Percentiles rank a stretch among this genome's conserved stretches.
phyloP scores from a whole-genome alignment of 2,888 invertebrate genomes.

The Tetrapedia diversipes region DNA sequence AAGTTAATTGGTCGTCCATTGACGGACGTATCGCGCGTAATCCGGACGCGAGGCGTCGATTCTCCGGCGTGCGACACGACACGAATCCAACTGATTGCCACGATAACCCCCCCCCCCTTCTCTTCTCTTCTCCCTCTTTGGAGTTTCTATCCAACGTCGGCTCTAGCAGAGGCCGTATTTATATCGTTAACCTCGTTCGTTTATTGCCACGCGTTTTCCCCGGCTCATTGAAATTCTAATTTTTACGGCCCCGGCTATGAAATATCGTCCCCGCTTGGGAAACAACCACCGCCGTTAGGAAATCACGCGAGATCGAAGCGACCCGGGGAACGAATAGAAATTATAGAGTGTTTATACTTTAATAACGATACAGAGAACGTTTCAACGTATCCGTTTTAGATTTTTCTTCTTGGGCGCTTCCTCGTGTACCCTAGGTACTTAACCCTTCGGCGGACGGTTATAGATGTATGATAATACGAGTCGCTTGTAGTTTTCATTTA shows the following conservation, averaged over 20 bases:
- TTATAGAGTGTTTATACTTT: constrained; percentile 27
- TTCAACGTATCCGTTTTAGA: too few species aligned
- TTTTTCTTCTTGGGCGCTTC: too few species aligned
- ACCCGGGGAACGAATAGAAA: constrained; percentile 26
- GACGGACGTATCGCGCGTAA: constrained; percentile 74
- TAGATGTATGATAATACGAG: too few species aligned
- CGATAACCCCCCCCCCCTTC: constrained; percentile 46
- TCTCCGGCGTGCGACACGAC: constrained; percentile 43
- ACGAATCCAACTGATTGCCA: constrained; percentile 55
- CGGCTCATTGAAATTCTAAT: constrained; percentile 52
- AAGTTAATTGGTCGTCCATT: constrained; percentile 76
- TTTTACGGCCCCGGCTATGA: constrained; percentile 39
- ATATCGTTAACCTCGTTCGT: constrained; percentile 48
- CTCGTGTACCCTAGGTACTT: too few species aligned
- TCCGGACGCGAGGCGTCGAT: constrained; percentile 58
- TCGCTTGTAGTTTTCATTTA: too few species aligned
- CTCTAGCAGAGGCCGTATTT: constrained; percentile 18
- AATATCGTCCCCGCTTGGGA: constrained; percentile 43
- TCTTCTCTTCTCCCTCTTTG: background rate
- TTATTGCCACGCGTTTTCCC: constrained; percentile 37
- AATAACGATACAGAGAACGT: too few species aligned
- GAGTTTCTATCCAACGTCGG: background rate
- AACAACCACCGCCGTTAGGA: constrained; percentile 27
- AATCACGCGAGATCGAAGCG: constrained; percentile 17
- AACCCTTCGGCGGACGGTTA: too few species aligned